phyloP scores from a whole-genome alignment of 2,113 vertebrate species.

The Falco punctatus region DNA sequence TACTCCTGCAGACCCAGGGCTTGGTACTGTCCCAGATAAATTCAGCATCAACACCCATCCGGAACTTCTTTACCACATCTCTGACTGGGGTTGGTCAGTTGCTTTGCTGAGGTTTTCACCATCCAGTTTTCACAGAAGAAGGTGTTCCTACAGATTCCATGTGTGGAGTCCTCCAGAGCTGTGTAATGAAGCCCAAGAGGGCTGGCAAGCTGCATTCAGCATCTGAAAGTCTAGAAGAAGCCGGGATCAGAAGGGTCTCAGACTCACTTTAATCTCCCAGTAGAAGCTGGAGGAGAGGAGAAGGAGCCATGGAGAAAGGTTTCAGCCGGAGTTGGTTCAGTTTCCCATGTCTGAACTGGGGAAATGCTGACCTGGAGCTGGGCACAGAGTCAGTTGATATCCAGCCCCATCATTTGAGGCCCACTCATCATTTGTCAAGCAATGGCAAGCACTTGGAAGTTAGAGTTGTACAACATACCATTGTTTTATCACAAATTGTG shows the following conservation, averaged over 20 bases:
- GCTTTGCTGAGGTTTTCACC: background rate
- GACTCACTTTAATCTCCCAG: background rate
- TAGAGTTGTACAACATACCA: rapidly evolving
- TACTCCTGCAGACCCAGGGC: rapidly evolving
- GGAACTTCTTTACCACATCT: background rate
- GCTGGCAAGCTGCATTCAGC: background rate
- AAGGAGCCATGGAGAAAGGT: background rate
- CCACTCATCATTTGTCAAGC: background rate
- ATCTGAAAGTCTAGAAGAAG: background rate
- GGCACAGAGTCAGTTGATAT: background rate
- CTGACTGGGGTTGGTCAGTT: background rate
- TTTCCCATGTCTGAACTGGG: background rate
- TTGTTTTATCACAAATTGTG: background rate
- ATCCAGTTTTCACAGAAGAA: background rate
- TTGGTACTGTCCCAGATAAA: background rate
- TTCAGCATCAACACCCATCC: background rate
- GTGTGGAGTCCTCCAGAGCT: background rate
- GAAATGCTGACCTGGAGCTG: background rate
- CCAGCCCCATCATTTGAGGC: background rate
- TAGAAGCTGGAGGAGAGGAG: background rate
- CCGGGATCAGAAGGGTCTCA: background rate
- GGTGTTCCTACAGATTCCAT: background rate
- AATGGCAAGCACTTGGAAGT: background rate
- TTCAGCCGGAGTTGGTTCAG: background rate
- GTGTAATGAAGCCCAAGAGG: background rate